These are phyloP conservation scores for Drosophila kepulauana DNA, from an alignment of 1,140 invertebrate genomes.

Conservation along the genomic window DNA sequence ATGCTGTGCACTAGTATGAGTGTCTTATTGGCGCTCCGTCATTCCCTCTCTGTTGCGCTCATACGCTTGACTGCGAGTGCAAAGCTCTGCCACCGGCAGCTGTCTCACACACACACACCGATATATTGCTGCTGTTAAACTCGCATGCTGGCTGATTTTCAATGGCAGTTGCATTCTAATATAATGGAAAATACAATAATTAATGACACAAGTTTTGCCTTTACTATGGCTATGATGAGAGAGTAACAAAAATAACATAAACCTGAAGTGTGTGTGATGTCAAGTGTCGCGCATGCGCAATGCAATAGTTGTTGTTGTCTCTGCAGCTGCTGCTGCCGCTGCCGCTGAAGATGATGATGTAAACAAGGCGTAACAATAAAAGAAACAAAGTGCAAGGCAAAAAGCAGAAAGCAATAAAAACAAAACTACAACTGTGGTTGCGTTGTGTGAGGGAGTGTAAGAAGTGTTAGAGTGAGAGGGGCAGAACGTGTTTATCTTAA, in stretches of 20 bases:
- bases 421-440: neutral
- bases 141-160: slow-evolving; percentile 45
- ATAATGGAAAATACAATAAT: slow-evolving; percentile 56
- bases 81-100: slow-evolving; percentile 33
- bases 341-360: slow-evolving; percentile 49
- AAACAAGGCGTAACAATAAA: slow-evolving; percentile 60
- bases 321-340: neutral
- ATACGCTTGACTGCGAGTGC: neutral
- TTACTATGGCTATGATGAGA: neutral
- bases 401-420: slow-evolving; percentile 30
- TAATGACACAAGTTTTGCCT: slow-evolving; percentile 57
- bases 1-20: slow-evolving; percentile 58
- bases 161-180: slow-evolving; percentile 69
- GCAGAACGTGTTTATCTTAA: slow-evolving; percentile 50
- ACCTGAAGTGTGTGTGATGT: slow-evolving; percentile 57
- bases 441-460: slow-evolving; percentile 13
- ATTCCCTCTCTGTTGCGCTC: neutral
- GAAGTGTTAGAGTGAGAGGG: neutral
- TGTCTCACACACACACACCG: slow-evolving; percentile 16
- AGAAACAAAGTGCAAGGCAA: slow-evolving; percentile 38
- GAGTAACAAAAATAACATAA: slow-evolving; percentile 27
- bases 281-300: slow-evolving; percentile 64
- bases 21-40: slow-evolving; percentile 8
- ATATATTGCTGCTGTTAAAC: neutral
- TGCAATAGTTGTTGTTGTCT: slow-evolving; percentile 3